phyloP scores from a whole-genome alignment of 2,888 invertebrate species.

The Aspidapion aeneum region DNA sequence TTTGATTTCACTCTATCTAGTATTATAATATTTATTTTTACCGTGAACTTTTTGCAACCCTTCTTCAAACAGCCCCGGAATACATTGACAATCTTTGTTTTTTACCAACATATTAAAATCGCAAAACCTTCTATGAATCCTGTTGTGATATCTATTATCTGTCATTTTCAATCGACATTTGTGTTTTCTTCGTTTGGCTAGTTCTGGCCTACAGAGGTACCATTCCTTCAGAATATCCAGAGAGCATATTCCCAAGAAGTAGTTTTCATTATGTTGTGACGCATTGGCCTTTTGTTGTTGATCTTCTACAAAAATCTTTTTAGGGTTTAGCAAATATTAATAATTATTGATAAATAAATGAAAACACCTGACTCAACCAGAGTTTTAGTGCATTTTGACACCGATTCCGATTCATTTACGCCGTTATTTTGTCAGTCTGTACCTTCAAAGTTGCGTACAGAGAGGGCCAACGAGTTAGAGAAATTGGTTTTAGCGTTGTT shows the following conservation, averaged over 20 bases:
- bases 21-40: no score
- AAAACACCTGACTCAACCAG: no score
- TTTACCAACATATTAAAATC: constrained; percentile 44
- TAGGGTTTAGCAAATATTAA: constrained; percentile 11
- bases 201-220: constrained; percentile 44
- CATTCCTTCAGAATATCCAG: constrained; percentile 44
- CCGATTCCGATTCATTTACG: no score
- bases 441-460: no score
- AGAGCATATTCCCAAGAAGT: constrained; percentile 48
- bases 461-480: no score
- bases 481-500: no score
- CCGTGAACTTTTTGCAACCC: constrained; percentile 43
- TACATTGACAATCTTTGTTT: constrained; percentile 31
- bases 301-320: constrained; percentile 43
- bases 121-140: constrained; percentile 49
- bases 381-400: no score
- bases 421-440: no score
- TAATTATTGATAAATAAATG: no score
- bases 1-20: no score
- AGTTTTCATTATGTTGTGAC: constrained; percentile 32
- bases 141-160: constrained; percentile 28
- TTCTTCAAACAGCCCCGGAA: constrained; percentile 35
- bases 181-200: constrained; percentile 41
- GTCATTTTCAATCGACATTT: constrained; percentile 40
- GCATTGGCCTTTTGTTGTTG: constrained; percentile 3